Evolutionary conservation across 1,140 invertebrate species (phyloP).

Genomic region (Aleiodes sp.): DNA sequence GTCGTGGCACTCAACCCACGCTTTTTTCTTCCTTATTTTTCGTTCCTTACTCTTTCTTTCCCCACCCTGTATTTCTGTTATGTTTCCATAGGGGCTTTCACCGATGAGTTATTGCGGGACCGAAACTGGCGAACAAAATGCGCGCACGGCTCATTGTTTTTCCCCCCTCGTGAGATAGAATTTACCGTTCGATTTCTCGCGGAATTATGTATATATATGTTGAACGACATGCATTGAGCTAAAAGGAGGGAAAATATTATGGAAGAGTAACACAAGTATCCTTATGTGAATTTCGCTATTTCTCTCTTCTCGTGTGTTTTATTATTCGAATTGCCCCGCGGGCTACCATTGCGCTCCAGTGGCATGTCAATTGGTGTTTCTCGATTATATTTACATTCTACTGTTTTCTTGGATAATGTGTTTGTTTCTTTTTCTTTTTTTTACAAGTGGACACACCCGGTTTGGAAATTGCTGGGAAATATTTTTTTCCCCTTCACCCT

Average conservation of each 20-base stretch:
- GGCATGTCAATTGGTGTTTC: background rate
- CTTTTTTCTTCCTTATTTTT: background rate
- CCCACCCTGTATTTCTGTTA: background rate
- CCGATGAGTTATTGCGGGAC: constrained; percentile 35
- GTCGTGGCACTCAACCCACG: constrained; percentile 24
- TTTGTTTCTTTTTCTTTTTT: too few relatives aligned
- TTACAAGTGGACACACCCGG: background rate
- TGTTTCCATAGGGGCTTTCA: constrained; percentile 27
- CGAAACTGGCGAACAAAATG: constrained; percentile 21
- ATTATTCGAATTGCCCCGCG: background rate
- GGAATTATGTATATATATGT: constrained; percentile 1
- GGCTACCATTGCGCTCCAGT: background rate
- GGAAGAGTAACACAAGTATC: constrained; percentile 1
- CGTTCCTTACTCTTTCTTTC: background rate
- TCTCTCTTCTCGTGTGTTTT: constrained; percentile 1
- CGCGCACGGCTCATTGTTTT: constrained; percentile 29
- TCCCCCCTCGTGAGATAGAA: constrained; percentile 15
- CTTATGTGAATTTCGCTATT: constrained; percentile 9
- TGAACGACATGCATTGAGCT: constrained; percentile 15
- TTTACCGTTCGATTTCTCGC: constrained; percentile 34
- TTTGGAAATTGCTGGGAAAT: background rate
- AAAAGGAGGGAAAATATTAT: constrained; percentile 15
- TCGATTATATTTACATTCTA: constrained; percentile 6
- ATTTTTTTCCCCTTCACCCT: background rate
- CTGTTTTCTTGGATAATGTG: background rate